Percentiles rank a stretch among this genome's conserved stretches.
These are phyloP conservation scores for Sylvicapra grimmia DNA, from an alignment of 2,113 vertebrate genomes.

Conservation along the genomic window DNA sequence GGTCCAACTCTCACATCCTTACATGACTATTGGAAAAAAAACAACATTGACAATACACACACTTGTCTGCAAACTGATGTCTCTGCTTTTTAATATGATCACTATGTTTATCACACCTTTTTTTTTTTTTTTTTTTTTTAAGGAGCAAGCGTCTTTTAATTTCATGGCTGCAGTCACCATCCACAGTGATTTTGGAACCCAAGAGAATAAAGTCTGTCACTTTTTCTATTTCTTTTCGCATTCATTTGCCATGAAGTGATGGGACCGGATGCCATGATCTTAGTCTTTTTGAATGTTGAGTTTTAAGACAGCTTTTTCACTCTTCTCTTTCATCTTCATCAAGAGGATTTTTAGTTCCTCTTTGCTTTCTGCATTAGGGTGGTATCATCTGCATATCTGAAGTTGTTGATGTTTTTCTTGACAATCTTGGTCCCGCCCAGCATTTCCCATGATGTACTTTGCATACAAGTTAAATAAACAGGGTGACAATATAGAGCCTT, in stretches of 20 bases:
- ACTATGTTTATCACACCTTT: background rate
- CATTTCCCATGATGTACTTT: background rate
- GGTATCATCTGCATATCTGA: background rate
- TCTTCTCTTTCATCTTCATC: background rate
- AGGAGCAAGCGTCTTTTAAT: background rate
- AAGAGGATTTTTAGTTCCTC: background rate
- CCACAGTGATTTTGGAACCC: background rate
- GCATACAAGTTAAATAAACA: background rate
- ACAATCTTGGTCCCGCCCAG: background rate
- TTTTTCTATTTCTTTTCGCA: background rate
- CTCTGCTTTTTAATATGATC: background rate
- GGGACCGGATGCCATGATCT: background rate
- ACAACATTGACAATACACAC: background rate
- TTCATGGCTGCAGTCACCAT: background rate
- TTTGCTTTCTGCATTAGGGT: background rate
- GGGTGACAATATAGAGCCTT: background rate
- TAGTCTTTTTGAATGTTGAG: background rate
- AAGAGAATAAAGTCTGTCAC: background rate
- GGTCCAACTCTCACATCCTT: background rate
- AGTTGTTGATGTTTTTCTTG: background rate
- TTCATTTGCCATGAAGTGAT: background rate
- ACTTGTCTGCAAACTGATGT: background rate
- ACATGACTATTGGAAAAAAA: background rate
- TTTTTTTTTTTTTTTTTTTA: background rate
- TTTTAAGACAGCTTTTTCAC: background rate